phyloP scores from a whole-genome alignment of 92 coral and sea anemone genomes.

The Parazoanthus darwini region DNA sequence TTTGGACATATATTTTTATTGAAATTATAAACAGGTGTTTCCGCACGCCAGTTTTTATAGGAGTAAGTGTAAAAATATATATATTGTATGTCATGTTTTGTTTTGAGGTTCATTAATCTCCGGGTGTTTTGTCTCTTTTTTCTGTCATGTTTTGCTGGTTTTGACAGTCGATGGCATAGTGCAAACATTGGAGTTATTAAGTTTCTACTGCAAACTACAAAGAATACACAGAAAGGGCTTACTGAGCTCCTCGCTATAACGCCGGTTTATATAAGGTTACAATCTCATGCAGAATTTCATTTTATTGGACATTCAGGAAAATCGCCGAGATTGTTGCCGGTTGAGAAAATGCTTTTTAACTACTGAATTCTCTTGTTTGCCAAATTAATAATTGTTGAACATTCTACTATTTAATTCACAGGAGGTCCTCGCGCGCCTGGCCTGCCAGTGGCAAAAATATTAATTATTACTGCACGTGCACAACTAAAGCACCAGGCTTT shows the following conservation, averaged over 20 bases:
- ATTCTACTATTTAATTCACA: not conserved
- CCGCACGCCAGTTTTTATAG: not conserved
- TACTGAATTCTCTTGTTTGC: not conserved
- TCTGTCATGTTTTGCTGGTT: not conserved
- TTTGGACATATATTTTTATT: not conserved
- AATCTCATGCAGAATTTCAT: not conserved
- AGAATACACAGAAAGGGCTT: no score
- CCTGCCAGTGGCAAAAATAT: constrained; percentile 7
- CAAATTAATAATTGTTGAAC: not conserved
- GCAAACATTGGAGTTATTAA: not conserved
- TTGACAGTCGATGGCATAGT: not conserved
- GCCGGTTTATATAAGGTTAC: not conserved
- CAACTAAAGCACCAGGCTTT: not conserved
- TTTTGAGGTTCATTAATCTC: not conserved
- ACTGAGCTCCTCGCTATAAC: not conserved
- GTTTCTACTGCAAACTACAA: no score
- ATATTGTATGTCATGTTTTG: not conserved
- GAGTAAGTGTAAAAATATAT: not conserved
- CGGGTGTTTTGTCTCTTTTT: not conserved
- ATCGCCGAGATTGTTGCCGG: not conserved
- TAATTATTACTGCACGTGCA: constrained; percentile 25
- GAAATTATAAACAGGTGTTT: not conserved
- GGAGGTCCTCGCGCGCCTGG: constrained; percentile 6
- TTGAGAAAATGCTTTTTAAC: not conserved
- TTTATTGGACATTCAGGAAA: not conserved